Percentiles rank a stretch among this genome's conserved stretches.
Conservation (phyloP, 2,113 vertebrate genomes). For the Rhinichthys klamathensis region DNA sequence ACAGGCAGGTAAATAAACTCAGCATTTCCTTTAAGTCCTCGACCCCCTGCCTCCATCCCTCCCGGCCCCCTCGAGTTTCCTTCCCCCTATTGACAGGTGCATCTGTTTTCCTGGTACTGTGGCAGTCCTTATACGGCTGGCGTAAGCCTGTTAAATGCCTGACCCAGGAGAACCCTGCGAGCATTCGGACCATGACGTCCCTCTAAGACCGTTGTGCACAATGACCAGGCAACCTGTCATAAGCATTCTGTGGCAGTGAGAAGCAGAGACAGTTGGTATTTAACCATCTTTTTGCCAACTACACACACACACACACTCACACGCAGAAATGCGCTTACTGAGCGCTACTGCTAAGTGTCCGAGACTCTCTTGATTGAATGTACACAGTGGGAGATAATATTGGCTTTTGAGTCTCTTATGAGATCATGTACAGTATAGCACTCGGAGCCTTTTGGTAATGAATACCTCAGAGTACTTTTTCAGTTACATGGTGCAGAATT, state of each 20-base stretch:
- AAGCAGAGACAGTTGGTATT: conserved; percentile 71
- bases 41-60: conserved; percentile 50
- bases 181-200: conserved; percentile 70
- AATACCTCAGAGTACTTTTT: conserved; percentile 27
- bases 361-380: conserved; percentile 13
- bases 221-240: conserved; percentile 69
- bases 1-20: conserved; percentile 66
- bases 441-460: background rate
- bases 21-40: conserved; percentile 65
- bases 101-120: conserved; percentile 66
- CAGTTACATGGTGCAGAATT: background rate
- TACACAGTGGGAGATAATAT: background rate
- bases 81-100: conserved; percentile 76
- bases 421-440: conserved; percentile 24
- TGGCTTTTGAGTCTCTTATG: conserved; percentile 11
- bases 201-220: conserved; percentile 70
- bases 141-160: conserved; percentile 68
- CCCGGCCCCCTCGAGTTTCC: conserved; percentile 64
- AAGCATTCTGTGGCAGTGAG: conserved; percentile 68
- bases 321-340: background rate
- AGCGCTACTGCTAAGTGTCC: background rate
- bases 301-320: background rate
- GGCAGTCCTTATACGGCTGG: conserved; percentile 69
- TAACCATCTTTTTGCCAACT: conserved; percentile 60
- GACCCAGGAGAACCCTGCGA: conserved; percentile 68